Percentiles rank a stretch among this genome's conserved stretches.
These are phyloP conservation scores for Conger conger DNA, from an alignment of 2,113 vertebrate genomes.

Conservation along the genomic window DNA sequence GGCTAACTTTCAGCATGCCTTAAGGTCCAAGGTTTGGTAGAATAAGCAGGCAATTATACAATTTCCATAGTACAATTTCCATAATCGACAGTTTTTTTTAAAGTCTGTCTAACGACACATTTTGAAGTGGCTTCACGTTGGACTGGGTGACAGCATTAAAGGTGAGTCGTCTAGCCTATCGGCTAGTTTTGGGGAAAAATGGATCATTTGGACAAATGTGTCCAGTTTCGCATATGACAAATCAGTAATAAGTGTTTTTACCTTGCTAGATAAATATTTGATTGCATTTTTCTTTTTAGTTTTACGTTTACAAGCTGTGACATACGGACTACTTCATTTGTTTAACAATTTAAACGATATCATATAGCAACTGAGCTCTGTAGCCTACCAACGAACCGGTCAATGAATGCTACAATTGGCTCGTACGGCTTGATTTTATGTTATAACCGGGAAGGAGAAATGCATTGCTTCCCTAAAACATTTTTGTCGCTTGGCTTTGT, in stretches of 20 bases:
- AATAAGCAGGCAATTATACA: not conserved
- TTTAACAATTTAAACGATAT: not conserved
- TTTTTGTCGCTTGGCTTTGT: conserved; percentile 3
- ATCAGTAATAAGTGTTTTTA: not conserved
- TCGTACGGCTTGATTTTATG: not conserved
- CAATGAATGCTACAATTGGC: not conserved
- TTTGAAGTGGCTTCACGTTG: conserved; percentile 21
- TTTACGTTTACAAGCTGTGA: not conserved
- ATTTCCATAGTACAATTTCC: not conserved
- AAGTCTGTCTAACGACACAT: not conserved
- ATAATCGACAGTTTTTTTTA: not conserved
- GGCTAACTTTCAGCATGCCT: conserved; percentile 51
- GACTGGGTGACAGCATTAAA: conserved; percentile 50
- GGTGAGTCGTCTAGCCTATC: conserved; percentile 50
- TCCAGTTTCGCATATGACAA: not conserved
- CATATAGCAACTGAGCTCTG: not conserved
- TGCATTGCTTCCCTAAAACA: not conserved
- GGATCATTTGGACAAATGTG: not conserved
- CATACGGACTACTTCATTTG: not conserved
- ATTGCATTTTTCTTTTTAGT: not conserved
- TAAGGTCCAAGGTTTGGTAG: conserved; percentile 32
- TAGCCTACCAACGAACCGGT: not conserved
- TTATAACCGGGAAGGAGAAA: not conserved
- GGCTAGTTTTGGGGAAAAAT: not conserved
- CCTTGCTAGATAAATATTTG: not conserved